A percentile compares a stretch with the other conserved stretches of the same genome.
Conservation (phyloP, 2,797 vertebrate genomes). For the Parauchenoglanis ngamensis region DNA sequence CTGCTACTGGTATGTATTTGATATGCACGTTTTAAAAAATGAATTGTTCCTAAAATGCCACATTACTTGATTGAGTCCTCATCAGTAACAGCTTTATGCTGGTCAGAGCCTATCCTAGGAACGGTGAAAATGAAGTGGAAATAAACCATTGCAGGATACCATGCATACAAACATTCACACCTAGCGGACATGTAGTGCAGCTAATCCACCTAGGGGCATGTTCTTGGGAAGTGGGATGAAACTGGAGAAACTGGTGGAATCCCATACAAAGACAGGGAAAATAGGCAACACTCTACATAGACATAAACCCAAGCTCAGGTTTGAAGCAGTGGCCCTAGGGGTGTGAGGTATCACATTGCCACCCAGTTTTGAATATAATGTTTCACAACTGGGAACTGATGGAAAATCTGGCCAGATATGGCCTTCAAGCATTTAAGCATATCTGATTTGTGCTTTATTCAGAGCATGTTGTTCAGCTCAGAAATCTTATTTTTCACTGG, state of each 20-base stretch:
- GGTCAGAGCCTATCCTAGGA: background rate
- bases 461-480: constrained; percentile 24
- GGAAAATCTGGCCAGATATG: constrained; percentile 40
- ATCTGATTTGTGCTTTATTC: constrained; percentile 36
- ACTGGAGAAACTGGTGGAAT: background rate
- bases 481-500: constrained; percentile 21
- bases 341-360: background rate
- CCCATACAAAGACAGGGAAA: too few relatives aligned
- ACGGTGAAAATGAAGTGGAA: background rate
- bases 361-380: background rate
- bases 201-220: background rate
- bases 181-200: background rate
- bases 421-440: constrained; percentile 42
- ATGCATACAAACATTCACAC: background rate
- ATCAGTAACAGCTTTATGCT: background rate
- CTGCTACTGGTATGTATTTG: constrained; percentile 32
- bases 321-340: too few relatives aligned
- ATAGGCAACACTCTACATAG: background rate
- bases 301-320: background rate
- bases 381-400: constrained; percentile 16
- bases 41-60: background rate
- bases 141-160: background rate
- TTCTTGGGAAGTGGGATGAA: background rate
- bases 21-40: too few relatives aligned
- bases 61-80: background rate